Base-by-base conservation (phyloP, 2,113 vertebrate species). In the Pelmatolapia mariae region DNA sequence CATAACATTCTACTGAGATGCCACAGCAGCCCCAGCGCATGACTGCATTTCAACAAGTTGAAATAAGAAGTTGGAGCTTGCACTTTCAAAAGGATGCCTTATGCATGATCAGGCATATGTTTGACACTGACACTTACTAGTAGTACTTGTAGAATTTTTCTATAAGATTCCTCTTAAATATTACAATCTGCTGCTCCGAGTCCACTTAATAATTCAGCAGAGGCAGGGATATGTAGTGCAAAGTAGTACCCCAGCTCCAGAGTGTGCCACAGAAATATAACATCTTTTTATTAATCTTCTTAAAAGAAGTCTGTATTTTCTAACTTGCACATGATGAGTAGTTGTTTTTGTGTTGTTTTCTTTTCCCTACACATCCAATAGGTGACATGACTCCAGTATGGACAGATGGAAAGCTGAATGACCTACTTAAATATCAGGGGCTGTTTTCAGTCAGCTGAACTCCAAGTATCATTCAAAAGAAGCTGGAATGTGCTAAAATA, bases 381-480 rank as follows among this genome's bases (percentile, higher is more conserved):
- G 24, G 68, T 85, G 66, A 86, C n/a, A 8, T 66, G 36, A 84
- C 78, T 83, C 82, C 86, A 90, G 36, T 38, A 50, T 7, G 53
- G 85, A 82, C 89, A 94, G 91, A 94, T 91, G 79, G 92, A 24
- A 90, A 87, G 80, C 88, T 50, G 87, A 91, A 88, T 91, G 89
- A 91, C 90, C 83, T 84, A 84, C 86, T 95, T 93, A 71, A 89
- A 88, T 90, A 73, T 92, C 89, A 89, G 80, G 82, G 3, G 1
- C 78, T 43, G 73, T 52, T 84, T 16, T 85, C 61, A 82, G 73
- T 87, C 90, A 91, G 81, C 89, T 89, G 90, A 61, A 68, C 79
- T 71, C 47, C 54, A 71, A 84, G 86, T 47, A 54, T 45, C 26
- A 82, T 86, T 82, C 16, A 43, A 36, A 83, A 66, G 36, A 88